These are phyloP conservation scores for Spea hammondii DNA, from an alignment of 2,797 vertebrate genomes.

Conservation along the genomic window DNA sequence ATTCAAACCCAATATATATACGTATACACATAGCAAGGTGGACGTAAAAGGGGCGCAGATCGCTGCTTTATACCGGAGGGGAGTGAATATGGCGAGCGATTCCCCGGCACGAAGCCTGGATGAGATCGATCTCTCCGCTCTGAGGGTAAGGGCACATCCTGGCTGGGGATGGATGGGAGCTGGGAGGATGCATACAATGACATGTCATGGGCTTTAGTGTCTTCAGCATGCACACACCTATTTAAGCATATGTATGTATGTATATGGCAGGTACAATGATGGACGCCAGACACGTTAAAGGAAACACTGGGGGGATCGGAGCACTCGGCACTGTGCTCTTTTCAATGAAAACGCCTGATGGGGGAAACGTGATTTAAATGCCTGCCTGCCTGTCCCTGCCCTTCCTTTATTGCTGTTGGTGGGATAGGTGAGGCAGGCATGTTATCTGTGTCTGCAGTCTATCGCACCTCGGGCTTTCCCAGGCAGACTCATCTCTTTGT, in stretches of 20 bases:
- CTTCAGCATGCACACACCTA: too few relatives aligned
- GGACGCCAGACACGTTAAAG: too few relatives aligned
- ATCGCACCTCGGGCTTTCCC: background rate
- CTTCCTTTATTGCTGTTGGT: constrained; percentile 6
- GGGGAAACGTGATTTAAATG: background rate
- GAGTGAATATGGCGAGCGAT: constrained; percentile 91
- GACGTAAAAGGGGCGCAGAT: background rate
- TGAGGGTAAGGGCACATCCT: constrained; percentile 79
- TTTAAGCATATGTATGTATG: background rate
- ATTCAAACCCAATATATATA: too few relatives aligned
- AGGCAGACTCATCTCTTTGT: constrained; percentile 1
- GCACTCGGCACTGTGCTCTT: background rate
- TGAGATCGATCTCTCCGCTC: constrained; percentile 94
- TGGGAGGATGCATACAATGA: too few relatives aligned
- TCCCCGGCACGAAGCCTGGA: constrained; percentile 95
- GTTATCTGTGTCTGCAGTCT: constrained; percentile 10
- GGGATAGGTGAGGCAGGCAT: constrained; percentile 23
- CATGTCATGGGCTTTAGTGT: too few relatives aligned
- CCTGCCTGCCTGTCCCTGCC: background rate
- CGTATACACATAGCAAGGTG: background rate
- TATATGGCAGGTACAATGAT: background rate
- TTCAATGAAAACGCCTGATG: background rate
- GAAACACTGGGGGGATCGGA: background rate
- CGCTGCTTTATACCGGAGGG: constrained; percentile 54
- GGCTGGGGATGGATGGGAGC: background rate